Percentiles rank a stretch among this genome's conserved stretches.
phyloP scores from a whole-genome alignment of 2,113 vertebrate species.

The Emydura subglobosa region DNA sequence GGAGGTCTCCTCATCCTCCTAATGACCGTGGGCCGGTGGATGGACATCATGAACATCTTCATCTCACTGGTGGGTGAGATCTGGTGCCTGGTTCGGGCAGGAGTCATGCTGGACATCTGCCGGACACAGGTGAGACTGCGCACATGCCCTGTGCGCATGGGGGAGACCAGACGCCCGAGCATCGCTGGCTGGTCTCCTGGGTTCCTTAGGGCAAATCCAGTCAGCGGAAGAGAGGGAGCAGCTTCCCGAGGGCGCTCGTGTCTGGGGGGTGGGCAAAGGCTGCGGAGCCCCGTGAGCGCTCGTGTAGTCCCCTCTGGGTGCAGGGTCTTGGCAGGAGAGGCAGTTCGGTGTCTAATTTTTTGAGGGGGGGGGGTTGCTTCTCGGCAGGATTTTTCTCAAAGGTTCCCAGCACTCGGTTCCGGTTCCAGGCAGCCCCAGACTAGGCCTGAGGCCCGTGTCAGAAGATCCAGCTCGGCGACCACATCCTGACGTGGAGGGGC shows the following conservation, averaged over 20 bases:
- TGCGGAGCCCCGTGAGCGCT: background rate
- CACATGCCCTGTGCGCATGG: background rate
- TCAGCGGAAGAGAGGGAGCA: background rate
- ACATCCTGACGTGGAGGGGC: background rate
- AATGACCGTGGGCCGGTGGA: constrained; percentile 90
- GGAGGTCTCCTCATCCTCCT: constrained; percentile 91
- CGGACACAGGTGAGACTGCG: constrained; percentile 78
- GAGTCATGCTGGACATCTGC: constrained; percentile 81
- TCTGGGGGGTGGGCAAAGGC: background rate
- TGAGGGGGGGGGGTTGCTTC: no score
- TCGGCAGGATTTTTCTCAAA: background rate
- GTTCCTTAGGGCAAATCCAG: background rate
- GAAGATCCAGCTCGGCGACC: background rate
- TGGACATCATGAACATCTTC: constrained; percentile 86
- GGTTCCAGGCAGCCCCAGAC: background rate
- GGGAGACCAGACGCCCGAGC: background rate
- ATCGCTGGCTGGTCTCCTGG: background rate
- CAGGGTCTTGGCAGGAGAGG: background rate
- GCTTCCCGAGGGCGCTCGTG: background rate
- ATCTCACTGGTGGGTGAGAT: constrained; percentile 89
- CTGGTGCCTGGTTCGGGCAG: constrained; percentile 82
- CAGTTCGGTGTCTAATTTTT: background rate
- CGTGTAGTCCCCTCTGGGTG: background rate
- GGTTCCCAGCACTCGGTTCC: background rate
- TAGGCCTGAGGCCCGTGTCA: background rate